Evolutionary conservation across 2,797 vertebrate genomes (phyloP).

Genomic region (Halcyon leucocephala): DNA sequence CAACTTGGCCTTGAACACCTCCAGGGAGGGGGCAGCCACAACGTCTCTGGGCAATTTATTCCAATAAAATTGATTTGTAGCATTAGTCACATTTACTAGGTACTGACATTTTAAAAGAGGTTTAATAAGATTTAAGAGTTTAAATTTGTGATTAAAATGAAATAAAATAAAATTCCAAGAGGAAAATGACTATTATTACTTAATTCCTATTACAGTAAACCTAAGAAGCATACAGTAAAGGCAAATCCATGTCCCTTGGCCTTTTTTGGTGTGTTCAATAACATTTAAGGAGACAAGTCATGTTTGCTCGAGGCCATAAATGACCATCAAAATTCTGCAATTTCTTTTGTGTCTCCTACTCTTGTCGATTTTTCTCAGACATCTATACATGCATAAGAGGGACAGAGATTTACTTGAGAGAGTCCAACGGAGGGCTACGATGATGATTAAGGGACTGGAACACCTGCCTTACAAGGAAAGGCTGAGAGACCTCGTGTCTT

Average conservation of each 20-base stretch:
- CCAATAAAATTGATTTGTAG: neutral
- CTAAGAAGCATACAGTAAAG: neutral
- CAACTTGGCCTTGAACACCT: no score
- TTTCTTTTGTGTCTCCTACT: neutral
- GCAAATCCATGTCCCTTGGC: neutral
- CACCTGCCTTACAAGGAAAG: no score
- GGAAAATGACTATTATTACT: neutral
- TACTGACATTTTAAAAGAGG: neutral
- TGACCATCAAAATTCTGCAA: neutral
- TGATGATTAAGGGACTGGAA: no score
- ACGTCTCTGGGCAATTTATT: no score
- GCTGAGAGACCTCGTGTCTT: no score
- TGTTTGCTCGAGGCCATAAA: neutral
- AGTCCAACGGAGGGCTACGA: no score
- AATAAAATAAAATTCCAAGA: neutral
- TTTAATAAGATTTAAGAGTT: neutral
- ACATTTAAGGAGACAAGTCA: neutral
- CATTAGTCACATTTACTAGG: neutral
- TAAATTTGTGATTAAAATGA: neutral
- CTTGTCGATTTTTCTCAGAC: neutral
- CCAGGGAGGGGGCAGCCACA: no score
- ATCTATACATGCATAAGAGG: neutral
- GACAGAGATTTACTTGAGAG: no score
- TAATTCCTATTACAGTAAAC: neutral
- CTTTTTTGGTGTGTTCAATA: neutral